Evolutionary conservation across 2,797 vertebrate genomes (phyloP).

Genomic region (Pangasius larnaudii): DNA sequence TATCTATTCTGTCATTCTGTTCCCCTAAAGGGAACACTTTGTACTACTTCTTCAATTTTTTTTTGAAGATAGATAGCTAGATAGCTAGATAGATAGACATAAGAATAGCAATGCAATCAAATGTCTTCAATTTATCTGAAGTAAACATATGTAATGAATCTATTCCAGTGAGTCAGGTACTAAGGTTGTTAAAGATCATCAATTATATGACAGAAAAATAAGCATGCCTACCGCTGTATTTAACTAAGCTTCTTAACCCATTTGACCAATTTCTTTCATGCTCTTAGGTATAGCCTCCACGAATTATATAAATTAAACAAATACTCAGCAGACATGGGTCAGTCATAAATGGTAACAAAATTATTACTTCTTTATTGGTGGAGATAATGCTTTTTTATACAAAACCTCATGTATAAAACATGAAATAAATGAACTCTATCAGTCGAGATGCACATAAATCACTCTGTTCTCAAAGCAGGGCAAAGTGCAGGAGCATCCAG

Average conservation of each 20-base stretch:
- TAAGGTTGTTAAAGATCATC: not conserved
- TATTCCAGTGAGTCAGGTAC: not conserved
- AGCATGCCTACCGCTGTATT: not conserved
- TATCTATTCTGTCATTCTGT: not conserved
- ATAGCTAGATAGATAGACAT: not conserved
- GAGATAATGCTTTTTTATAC: not conserved
- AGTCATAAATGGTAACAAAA: not conserved
- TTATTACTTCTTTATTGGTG: not conserved
- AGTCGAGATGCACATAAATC: conserved; percentile 40
- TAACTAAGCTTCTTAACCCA: not conserved
- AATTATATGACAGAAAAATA: not conserved
- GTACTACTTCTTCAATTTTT: not conserved
- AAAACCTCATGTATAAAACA: conserved; percentile 43
- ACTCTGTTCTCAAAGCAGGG: conserved; percentile 15
- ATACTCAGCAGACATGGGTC: not conserved
- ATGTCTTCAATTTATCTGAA: not conserved
- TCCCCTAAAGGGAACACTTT: not conserved
- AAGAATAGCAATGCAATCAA: not conserved
- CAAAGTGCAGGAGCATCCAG: conserved; percentile 8
- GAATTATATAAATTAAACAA: not conserved
- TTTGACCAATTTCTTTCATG: not conserved
- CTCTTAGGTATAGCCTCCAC: not conserved
- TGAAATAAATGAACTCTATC: conserved; percentile 35
- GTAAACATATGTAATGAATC: not conserved
- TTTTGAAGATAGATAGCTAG: not conserved